Evolutionary conservation across 2,797 vertebrate species (phyloP).

Genomic region (Fratercula arctica): DNA sequence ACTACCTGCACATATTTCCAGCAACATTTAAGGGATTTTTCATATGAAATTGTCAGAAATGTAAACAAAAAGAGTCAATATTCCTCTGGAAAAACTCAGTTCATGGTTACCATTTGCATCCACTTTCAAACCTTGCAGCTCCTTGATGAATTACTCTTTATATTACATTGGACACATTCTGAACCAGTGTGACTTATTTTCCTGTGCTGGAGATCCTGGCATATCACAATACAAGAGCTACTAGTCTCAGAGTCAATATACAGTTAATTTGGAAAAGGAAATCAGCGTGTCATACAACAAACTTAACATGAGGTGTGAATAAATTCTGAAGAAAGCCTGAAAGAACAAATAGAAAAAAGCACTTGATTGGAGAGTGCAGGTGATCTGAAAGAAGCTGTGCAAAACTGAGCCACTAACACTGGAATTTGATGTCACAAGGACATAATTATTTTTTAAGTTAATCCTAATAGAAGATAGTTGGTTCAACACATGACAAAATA

Average conservation of each 20-base stretch:
- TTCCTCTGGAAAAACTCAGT: neutral
- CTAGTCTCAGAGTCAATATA: constrained; percentile 27
- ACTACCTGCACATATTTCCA: neutral
- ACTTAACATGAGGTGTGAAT: neutral
- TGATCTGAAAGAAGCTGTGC: neutral
- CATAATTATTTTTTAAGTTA: neutral
- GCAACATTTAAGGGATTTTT: neutral
- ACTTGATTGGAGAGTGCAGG: neutral
- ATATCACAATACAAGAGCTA: neutral
- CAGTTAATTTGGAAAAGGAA: constrained; percentile 33
- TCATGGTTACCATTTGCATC: neutral
- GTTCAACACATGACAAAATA: neutral
- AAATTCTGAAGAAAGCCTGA: neutral
- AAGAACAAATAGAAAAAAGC: neutral
- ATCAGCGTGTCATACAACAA: neutral
- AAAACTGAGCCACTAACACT: neutral
- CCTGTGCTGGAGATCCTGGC: neutral
- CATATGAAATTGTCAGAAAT: neutral
- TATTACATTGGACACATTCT: neutral
- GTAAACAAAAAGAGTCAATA: neutral
- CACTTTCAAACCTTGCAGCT: neutral
- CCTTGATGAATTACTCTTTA: constrained; percentile 9
- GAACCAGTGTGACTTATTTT: neutral
- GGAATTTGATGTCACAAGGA: neutral
- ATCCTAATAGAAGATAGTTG: neutral